Percentiles rank a stretch among this genome's conserved stretches.
phyloP scores from a whole-genome alignment of 2,113 vertebrate genomes.

The Rhinolophus ferrumequinum region DNA sequence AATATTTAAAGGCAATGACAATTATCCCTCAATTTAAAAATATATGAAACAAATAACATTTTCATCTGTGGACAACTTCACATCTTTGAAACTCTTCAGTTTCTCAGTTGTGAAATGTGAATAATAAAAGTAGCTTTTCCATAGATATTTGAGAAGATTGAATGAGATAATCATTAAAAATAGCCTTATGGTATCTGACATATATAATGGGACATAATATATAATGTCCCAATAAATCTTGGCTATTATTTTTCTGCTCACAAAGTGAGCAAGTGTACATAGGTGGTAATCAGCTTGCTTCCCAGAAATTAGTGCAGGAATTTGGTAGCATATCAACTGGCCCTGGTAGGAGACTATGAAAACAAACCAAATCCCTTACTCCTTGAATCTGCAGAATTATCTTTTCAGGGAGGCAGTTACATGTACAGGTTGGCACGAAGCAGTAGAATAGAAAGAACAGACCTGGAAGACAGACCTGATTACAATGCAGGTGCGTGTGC shows the following conservation, averaged over 20 bases:
- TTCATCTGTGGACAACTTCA: not conserved
- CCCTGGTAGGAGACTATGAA: not conserved
- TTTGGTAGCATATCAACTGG: not conserved
- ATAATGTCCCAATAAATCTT: not conserved
- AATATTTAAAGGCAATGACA: not conserved
- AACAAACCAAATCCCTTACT: not conserved
- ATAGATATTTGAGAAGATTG: not conserved
- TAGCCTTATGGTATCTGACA: not conserved
- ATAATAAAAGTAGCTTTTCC: not conserved
- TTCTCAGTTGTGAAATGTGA: not conserved
- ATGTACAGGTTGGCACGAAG: not conserved
- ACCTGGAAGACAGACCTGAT: not conserved
- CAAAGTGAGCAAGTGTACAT: not conserved
- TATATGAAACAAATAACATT: not conserved
- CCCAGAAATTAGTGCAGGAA: not conserved
- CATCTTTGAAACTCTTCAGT: not conserved
- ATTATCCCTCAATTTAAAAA: not conserved
- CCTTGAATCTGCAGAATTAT: not conserved
- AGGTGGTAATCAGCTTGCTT: not conserved
- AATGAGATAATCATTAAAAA: not conserved
- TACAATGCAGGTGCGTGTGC: not conserved
- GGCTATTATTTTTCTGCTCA: not conserved
- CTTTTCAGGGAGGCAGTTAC: not conserved
- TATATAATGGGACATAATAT: too few species aligned
- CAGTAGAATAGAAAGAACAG: too few species aligned